Conservation (phyloP, 2,888 invertebrate species). For the Oscheius sp. region DNA sequence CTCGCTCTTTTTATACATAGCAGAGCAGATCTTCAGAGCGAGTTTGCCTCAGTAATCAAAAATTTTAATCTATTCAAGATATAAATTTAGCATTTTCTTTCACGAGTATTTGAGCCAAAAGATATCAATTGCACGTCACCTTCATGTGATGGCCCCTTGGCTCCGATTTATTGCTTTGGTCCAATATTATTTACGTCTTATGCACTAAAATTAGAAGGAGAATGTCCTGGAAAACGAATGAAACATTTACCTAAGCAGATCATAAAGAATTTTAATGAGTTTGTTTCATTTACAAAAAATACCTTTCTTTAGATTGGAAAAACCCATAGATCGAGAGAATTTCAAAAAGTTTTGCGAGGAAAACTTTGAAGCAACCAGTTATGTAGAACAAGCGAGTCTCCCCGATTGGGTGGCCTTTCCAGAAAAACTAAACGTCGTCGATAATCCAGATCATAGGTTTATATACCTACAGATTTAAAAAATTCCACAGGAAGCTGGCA, state of each 20-base stretch:
- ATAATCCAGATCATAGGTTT: neutral
- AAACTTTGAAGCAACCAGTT: conserved; percentile 48
- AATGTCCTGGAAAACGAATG: conserved; percentile 58
- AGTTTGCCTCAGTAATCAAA: too few species aligned
- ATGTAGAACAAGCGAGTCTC: conserved; percentile 42
- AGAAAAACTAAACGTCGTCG: conserved; percentile 32
- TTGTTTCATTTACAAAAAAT: neutral
- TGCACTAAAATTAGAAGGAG: conserved; percentile 47
- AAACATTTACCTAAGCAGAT: conserved; percentile 40
- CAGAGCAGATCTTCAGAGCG: too few species aligned
- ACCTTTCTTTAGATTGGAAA: conserved; percentile 37
- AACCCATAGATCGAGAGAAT: conserved; percentile 37
- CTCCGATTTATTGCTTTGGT: conserved; percentile 56
- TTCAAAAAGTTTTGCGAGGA: conserved; percentile 56
- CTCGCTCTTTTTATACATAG: neutral
- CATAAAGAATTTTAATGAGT: conserved; percentile 41
- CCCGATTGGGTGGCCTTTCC: conserved; percentile 50
- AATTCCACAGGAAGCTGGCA: conserved; percentile 49
- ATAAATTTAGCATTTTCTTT: too few species aligned
- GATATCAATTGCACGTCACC: conserved; percentile 45
- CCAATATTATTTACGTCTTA: conserved; percentile 41
- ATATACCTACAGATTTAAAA: neutral
- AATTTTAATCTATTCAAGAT: too few species aligned
- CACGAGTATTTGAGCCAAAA: conserved; percentile 27
- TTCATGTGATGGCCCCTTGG: conserved; percentile 52